Base-by-base conservation (phyloP, 1,140 invertebrate species). In the Rhynchophorus ferrugineus region DNA sequence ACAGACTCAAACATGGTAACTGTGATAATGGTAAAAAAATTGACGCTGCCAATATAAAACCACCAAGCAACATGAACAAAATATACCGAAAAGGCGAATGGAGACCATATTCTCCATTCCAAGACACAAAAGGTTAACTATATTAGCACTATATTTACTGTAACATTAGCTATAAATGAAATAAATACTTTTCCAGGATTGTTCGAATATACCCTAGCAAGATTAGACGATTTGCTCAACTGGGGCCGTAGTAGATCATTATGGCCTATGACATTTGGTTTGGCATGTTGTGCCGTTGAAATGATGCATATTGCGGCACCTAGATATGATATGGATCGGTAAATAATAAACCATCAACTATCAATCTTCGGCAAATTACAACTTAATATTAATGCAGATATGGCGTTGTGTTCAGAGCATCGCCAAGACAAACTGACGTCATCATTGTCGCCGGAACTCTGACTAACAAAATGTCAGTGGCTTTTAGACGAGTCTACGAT, bases 261-360 rank as follows among this genome's bases (percentile, higher is more conserved):
- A 3, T 98, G 92, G 95, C 95, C 94, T 0, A 75, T 96, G 72
- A 98, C 92, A 20, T 98, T 98, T 75, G 95, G 95, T 57, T 71
- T 98, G 57, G 95, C 95, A 0, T 98, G 95, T 62, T 98, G 95
- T 77, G 95, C 95, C 56, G 93, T 98, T 0, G 95, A 99, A 75
- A 99, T 99, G 96, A 99, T 99, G 96, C 96, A 99, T 73, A 94
- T 98, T 51, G 96, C 95, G 56, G 95, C 94, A 33, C 93, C 95
- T 3, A 76, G 95, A 59, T 98, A 98, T 68, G 95, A 98, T 66
- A 95, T 98, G 91, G 95, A 95, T 75, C 77, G 79, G 73, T 77
- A 42, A 18, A 17, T 13, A 13, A n/a, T n/a, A n/a, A n/a, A n/a
- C n/a, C n/a, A n/a, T n/a, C n/a, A n/a, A n/a, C n/a, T n/a, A n/a